A percentile compares a stretch with the other conserved stretches of the same genome.
Conservation (phyloP, 2,113 vertebrate genomes). For the Corythornis madagascariensis region DNA sequence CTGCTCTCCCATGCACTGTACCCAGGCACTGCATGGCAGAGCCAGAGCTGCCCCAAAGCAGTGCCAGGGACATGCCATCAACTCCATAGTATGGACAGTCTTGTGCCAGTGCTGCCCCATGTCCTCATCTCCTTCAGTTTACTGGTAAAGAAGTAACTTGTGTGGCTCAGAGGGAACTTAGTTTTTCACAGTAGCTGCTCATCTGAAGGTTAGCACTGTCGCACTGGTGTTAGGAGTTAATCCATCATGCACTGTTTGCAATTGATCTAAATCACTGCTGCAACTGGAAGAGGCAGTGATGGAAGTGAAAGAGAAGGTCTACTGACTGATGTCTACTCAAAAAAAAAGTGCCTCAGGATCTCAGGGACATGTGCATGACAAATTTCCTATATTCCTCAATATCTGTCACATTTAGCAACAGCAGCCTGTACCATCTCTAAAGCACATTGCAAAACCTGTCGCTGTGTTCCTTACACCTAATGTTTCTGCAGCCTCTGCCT, state of each 20-base stretch:
- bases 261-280: background rate
- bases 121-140: background rate
- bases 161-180: background rate
- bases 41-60: background rate
- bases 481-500: background rate
- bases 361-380: background rate
- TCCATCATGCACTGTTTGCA: background rate
- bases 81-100: background rate
- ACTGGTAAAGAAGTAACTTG: background rate
- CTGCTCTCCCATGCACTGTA: background rate
- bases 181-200: background rate
- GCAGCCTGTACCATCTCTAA: background rate
- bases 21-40: background rate
- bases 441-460: background rate
- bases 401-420: background rate
- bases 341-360: background rate
- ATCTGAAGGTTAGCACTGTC: background rate
- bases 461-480: background rate
- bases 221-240: background rate
- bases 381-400: background rate
- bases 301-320: background rate
- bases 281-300: background rate
- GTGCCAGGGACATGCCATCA: background rate
- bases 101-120: fast-evolving
- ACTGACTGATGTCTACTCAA: background rate